Conservation (phyloP, 2,888 invertebrate species). For the Polyommatus iphigenia region DNA sequence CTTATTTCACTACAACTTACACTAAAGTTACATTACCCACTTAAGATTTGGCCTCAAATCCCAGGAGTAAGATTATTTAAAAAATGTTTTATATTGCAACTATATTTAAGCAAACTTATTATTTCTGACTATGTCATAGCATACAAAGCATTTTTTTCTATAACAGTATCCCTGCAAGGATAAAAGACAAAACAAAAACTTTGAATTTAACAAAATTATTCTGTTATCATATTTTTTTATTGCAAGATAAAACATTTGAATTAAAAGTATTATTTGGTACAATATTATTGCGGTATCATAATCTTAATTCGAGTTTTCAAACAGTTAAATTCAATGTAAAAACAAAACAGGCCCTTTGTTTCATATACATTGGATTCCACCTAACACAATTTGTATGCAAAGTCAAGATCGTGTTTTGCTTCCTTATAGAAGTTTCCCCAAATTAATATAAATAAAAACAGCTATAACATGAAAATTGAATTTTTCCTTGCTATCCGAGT, state of each 20-base stretch:
- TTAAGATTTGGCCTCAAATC: background rate
- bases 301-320: background rate
- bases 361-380: background rate
- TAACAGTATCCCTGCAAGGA: too few species aligned
- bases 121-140: too few species aligned
- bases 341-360: background rate
- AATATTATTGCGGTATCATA: background rate
- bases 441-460: conserved; percentile 17
- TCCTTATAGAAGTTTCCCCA: background rate
- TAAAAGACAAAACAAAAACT: too few species aligned
- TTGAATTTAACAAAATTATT: too few species aligned
- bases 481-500: background rate
- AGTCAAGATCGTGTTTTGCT: background rate
- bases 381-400: conserved; percentile 13
- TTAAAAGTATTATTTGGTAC: too few species aligned
- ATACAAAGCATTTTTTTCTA: too few species aligned
- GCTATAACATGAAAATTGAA: background rate
- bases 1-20: background rate
- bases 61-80: background rate
- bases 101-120: background rate
- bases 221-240: too few species aligned
- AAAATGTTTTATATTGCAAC: background rate
- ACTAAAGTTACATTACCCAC: background rate
- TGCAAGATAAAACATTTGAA: too few species aligned
- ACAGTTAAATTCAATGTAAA: background rate